Conservation (phyloP, 1,140 invertebrate species). For the Drosophila melanogaster region DNA sequence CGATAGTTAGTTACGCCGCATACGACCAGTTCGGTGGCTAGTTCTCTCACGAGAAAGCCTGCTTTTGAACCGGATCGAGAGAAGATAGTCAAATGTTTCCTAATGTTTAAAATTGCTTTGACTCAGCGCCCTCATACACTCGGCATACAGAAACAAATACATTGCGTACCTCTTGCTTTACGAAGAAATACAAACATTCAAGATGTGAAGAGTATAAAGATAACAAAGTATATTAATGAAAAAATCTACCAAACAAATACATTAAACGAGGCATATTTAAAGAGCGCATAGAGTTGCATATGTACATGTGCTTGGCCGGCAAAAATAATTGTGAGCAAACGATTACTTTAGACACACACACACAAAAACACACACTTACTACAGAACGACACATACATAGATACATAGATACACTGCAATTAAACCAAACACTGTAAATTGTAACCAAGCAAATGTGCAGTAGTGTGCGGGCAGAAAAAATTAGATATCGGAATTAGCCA, state of each 20-base stretch:
- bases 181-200: constrained; percentile 61
- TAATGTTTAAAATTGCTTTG: constrained; percentile 74
- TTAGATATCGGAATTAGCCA: constrained; percentile 50
- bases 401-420: constrained; percentile 11
- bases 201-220: constrained; percentile 46
- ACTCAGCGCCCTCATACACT: constrained; percentile 37
- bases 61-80: constrained; percentile 14
- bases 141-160: constrained; percentile 55
- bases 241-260: constrained; percentile 56
- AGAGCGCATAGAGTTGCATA: constrained; percentile 53
- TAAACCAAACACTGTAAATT: constrained; percentile 65
- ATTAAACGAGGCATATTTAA: constrained; percentile 66
- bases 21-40: constrained; percentile 20
- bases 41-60: constrained; percentile 19
- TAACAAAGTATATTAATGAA: constrained; percentile 56
- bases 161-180: constrained; percentile 82
- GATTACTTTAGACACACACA: constrained; percentile 65
- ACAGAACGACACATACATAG: constrained; percentile 7
- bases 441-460: constrained; percentile 68
- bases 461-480: constrained; percentile 18
- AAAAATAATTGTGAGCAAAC: constrained; percentile 68
- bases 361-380: constrained; percentile 15
- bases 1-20: constrained; percentile 25
- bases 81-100: constrained; percentile 51
- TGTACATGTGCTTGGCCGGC: constrained; percentile 53